Evolutionary conservation across 2,797 vertebrate genomes (phyloP).

Genomic region (Paedocypris micromegethes): DNA sequence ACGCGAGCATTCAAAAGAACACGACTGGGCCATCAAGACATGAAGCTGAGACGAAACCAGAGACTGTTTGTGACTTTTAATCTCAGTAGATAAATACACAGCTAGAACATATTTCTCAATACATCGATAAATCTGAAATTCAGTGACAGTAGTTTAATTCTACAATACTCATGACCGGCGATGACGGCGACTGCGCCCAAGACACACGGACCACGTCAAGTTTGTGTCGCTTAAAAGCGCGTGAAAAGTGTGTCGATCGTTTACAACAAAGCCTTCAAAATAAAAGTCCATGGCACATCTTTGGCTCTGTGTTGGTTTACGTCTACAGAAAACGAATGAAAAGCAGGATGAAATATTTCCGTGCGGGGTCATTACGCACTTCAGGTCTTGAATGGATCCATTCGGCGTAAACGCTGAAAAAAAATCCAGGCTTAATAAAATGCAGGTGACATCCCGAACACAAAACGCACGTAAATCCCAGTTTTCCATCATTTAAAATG

Average conservation of each 20-base stretch:
- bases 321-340: not conserved
- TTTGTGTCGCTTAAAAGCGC: slow-evolving; percentile 62
- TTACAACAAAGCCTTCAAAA: not conserved
- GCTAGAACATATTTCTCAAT: slow-evolving; percentile 67
- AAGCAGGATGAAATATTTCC: not conserved
- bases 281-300: not conserved
- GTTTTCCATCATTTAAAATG: not conserved
- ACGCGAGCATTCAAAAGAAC: too few relatives aligned
- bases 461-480: too few relatives aligned
- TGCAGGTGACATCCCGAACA: not conserved
- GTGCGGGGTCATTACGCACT: slow-evolving; percentile 56
- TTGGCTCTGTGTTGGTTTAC: not conserved
- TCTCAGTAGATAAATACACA: slow-evolving; percentile 76
- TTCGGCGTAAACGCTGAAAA: slow-evolving; percentile 3
- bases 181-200: slow-evolving; percentile 65
- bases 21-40: too few relatives aligned
- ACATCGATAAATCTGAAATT: slow-evolving; percentile 68
- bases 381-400: slow-evolving; percentile 6
- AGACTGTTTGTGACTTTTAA: slow-evolving; percentile 53
- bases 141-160: slow-evolving; percentile 78
- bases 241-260: not conserved
- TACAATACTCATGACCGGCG: slow-evolving; percentile 60
- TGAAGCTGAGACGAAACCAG: slow-evolving; percentile 7
- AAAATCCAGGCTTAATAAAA: slow-evolving; percentile 44
- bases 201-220: slow-evolving; percentile 62